Evolutionary conservation across 2,113 vertebrate genomes (phyloP).

Genomic region (Empidonax traillii): DNA sequence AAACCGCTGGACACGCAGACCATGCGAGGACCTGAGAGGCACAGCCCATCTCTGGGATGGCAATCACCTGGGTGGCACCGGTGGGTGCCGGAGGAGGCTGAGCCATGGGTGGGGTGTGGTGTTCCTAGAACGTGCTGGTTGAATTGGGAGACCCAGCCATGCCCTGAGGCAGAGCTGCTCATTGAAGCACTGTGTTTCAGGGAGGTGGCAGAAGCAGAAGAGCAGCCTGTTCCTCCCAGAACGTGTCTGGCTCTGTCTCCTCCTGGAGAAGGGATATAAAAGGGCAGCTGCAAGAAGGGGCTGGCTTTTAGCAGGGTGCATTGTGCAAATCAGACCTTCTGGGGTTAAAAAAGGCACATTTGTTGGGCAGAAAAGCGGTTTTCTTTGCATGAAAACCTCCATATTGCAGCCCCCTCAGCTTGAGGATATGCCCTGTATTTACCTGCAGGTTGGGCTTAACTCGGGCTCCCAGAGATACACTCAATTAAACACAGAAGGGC

Average conservation of each 20-base stretch:
- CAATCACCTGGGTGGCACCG: background rate
- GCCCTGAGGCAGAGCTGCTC: background rate
- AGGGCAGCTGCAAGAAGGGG: background rate
- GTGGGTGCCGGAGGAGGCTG: background rate
- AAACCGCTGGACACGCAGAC: background rate
- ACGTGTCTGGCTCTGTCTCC: conserved; percentile 50
- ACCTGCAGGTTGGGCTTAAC: background rate
- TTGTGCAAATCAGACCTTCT: background rate
- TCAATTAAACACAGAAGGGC: background rate
- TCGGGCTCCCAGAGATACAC: background rate
- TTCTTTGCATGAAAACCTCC: background rate
- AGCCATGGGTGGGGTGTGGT: background rate
- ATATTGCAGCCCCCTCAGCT: background rate
- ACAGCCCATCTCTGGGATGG: background rate
- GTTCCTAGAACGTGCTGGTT: conserved; percentile 47
- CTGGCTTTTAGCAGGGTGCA: background rate
- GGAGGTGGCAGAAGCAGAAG: conserved; percentile 33
- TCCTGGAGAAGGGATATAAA: background rate
- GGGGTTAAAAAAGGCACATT: background rate
- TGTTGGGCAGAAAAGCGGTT: background rate
- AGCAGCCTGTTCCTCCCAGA: conserved; percentile 43
- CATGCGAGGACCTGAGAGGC: background rate
- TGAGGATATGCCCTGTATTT: background rate
- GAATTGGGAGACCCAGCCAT: background rate
- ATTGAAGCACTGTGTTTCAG: background rate